A percentile compares a stretch with the other conserved stretches of the same genome.
phyloP scores from a whole-genome alignment of 1,140 invertebrate species.

The Atta texana region DNA sequence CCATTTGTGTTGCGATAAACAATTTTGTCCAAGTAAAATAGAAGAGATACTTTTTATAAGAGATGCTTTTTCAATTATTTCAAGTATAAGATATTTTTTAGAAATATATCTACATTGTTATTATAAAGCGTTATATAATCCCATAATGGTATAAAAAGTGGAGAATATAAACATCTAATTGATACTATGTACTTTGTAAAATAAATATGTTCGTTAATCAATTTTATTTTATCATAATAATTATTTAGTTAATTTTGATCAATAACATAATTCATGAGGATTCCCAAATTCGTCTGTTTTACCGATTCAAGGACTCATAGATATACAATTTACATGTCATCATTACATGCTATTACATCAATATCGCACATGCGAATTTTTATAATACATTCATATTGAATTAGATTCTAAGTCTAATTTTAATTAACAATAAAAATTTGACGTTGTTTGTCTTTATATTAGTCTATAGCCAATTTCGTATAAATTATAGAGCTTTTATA shows the following conservation, averaged over 20 bases:
- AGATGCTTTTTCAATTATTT: neutral
- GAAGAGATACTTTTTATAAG: no score
- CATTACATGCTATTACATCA: no score
- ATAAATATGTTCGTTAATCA: neutral
- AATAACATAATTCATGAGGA: neutral
- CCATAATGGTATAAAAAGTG: neutral
- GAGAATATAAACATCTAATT: neutral
- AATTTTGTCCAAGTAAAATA: neutral
- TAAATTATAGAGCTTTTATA: no score
- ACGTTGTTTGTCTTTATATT: no score
- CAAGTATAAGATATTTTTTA: neutral
- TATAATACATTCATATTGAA: no score
- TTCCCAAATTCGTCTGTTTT: no score
- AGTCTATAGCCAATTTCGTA: no score
- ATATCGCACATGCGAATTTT: no score
- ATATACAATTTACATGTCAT: no score
- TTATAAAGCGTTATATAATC: neutral
- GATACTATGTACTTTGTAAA: neutral
- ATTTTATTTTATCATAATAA: neutral
- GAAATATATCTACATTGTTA: neutral
- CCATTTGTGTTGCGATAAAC: neutral
- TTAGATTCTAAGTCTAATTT: no score
- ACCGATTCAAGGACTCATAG: no score
- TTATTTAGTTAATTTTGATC: neutral
- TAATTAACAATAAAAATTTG: no score